Percentiles rank a stretch among this genome's conserved stretches.
phyloP scores from a whole-genome alignment of 2,797 vertebrate species.

The Brachyalestes nurse region DNA sequence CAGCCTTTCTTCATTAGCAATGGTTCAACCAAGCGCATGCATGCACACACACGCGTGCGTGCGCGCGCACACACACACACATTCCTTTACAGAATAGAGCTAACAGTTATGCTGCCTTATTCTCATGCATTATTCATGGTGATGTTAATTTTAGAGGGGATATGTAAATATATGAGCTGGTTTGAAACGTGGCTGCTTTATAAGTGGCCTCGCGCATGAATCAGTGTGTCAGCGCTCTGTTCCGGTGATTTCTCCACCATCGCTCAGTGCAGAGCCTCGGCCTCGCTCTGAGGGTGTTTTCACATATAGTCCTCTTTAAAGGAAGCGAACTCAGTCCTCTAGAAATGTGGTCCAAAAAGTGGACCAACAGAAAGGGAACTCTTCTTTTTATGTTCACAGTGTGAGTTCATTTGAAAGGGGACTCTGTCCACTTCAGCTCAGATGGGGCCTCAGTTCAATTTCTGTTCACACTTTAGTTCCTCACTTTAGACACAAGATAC shows the following conservation, averaged over 20 bases:
- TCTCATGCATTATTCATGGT: constrained; percentile 55
- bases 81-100: constrained; percentile 26
- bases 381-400: no score
- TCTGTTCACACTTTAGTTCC: no score
- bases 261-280: not conserved
- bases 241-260: constrained; percentile 1
- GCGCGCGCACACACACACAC: not conserved
- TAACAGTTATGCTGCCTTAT: constrained; percentile 17
- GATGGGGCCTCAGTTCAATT: no score
- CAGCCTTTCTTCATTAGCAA: constrained; percentile 20
- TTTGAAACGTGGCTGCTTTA: not conserved
- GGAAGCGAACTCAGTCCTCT: no score
- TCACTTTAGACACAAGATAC: no score
- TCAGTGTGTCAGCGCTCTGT: constrained; percentile 16
- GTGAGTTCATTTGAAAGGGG: no score
- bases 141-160: constrained; percentile 49
- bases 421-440: no score
- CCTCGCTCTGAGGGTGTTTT: not conserved
- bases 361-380: no score
- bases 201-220: constrained; percentile 19
- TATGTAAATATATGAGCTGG: constrained; percentile 47
- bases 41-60: no score
- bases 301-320: no score
- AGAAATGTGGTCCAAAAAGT: no score
- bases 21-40: not conserved